Percentiles rank a stretch among this genome's conserved stretches.
Evolutionary conservation across 2,888 invertebrate genomes (phyloP).

Genomic region (Papilio protenor): DNA sequence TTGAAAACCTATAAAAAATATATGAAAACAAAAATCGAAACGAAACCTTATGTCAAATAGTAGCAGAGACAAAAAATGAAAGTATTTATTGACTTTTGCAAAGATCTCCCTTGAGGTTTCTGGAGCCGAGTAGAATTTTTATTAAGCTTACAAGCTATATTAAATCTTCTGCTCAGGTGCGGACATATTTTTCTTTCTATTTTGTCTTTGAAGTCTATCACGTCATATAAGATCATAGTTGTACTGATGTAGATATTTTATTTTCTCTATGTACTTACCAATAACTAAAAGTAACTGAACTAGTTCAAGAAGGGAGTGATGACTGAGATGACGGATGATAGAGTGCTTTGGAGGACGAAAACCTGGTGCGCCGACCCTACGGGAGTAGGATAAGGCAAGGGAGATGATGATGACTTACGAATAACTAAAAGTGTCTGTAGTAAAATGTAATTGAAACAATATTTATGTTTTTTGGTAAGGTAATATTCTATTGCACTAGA

Average conservation of each 20-base stretch:
- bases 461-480: too few species aligned
- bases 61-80: background rate
- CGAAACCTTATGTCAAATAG: background rate
- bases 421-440: too few species aligned
- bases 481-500: too few species aligned
- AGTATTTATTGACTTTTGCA: background rate
- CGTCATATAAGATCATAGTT: background rate
- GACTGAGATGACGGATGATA: too few species aligned
- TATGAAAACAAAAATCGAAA: background rate
- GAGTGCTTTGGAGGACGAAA: too few species aligned
- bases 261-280: background rate
- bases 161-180: conserved; percentile 10
- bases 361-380: too few species aligned
- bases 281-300: too few species aligned
- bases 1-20: background rate
- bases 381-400: too few species aligned
- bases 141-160: conserved; percentile 1
- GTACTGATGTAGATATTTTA: background rate
- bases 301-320: too few species aligned
- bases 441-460: too few species aligned
- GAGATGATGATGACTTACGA: too few species aligned
- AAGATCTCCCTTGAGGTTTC: conserved; percentile 10
- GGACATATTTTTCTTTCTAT: background rate
- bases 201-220: background rate
- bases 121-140: conserved; percentile 15